These are phyloP conservation scores for Sogatella furcifera DNA, from an alignment of 1,140 invertebrate species.

Conservation along the genomic window DNA sequence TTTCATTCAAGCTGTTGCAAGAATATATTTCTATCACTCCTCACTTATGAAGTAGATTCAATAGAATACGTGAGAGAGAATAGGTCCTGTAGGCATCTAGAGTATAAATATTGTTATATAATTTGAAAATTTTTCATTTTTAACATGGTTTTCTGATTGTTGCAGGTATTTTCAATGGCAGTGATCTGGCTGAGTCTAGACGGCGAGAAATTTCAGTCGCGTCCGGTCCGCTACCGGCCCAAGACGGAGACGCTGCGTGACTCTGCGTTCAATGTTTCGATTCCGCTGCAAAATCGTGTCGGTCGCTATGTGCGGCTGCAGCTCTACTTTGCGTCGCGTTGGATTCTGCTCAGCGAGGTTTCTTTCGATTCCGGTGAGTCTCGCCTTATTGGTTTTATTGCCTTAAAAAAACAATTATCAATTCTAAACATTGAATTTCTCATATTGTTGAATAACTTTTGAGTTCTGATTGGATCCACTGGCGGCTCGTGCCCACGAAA, in stretches of 20 bases:
- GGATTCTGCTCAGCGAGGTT: constrained; percentile 83
- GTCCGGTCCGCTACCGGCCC: constrained; percentile 33
- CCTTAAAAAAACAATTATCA: not conserved
- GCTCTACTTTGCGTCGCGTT: constrained; percentile 68
- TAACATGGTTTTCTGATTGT: constrained; percentile 13
- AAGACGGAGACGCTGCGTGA: constrained; percentile 32
- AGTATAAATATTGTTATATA: too few relatives aligned
- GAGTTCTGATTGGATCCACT: too few relatives aligned
- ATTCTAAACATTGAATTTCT: too few relatives aligned
- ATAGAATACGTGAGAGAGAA: too few relatives aligned
- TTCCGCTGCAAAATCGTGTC: constrained; percentile 61
- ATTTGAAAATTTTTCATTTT: constrained; percentile 4
- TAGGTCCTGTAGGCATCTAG: too few relatives aligned
- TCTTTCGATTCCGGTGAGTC: constrained; percentile 62
- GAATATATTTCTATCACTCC: too few relatives aligned
- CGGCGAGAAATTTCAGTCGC: constrained; percentile 55
- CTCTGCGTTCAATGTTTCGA: constrained; percentile 44
- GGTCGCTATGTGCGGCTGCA: constrained; percentile 67
- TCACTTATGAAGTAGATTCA: too few relatives aligned
- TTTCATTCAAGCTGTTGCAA: too few relatives aligned
- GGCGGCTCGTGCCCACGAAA: too few relatives aligned
- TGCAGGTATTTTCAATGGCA: constrained; percentile 56
- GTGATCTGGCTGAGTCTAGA: constrained; percentile 68
- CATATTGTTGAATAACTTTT: too few relatives aligned
- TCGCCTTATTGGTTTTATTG: not conserved